A percentile compares a stretch with the other conserved stretches of the same genome.
Conservation (phyloP, 2,888 invertebrate species). For the Dicranocentrus wangi region DNA sequence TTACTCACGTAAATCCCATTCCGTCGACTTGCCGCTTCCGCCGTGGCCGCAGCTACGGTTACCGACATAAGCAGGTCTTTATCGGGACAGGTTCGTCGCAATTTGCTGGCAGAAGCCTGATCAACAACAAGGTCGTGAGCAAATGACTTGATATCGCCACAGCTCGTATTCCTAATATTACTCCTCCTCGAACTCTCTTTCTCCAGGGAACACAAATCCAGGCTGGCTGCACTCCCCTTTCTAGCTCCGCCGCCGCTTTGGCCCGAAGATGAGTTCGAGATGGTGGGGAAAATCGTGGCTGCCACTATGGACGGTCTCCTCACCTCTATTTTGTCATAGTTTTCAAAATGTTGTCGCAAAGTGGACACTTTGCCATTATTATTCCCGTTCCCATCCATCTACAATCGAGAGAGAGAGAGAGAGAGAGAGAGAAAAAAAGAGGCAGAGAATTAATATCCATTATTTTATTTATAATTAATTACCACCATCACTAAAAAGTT, state of each 20-base stretch:
- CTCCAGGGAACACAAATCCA: background rate
- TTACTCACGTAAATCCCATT: constrained; percentile 71
- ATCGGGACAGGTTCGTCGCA: constrained; percentile 40
- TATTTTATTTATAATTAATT: background rate
- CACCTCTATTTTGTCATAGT: constrained; percentile 58
- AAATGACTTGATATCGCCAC: constrained; percentile 47
- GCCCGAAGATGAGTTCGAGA: constrained; percentile 24
- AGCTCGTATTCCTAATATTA: background rate
- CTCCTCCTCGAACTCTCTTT: background rate
- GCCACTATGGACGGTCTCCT: constrained; percentile 44
- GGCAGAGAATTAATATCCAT: background rate
- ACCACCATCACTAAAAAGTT: background rate
- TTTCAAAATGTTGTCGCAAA: constrained; percentile 72
- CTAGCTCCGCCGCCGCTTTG: too few relatives aligned
- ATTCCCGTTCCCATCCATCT: constrained; percentile 72
- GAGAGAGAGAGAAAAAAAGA: constrained; percentile 38
- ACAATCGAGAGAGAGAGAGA: too few relatives aligned
- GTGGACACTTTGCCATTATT: constrained; percentile 71
- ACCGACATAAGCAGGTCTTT: constrained; percentile 57
- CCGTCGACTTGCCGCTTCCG: constrained; percentile 55
- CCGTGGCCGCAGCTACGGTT: constrained; percentile 33
- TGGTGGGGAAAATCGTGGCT: constrained; percentile 38
- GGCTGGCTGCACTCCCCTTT: background rate
- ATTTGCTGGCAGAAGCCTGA: background rate
- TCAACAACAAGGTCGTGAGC: constrained; percentile 53